These are phyloP conservation scores for Strigamia crassipes DNA, from an alignment of 2,888 invertebrate genomes.

Conservation along the genomic window DNA sequence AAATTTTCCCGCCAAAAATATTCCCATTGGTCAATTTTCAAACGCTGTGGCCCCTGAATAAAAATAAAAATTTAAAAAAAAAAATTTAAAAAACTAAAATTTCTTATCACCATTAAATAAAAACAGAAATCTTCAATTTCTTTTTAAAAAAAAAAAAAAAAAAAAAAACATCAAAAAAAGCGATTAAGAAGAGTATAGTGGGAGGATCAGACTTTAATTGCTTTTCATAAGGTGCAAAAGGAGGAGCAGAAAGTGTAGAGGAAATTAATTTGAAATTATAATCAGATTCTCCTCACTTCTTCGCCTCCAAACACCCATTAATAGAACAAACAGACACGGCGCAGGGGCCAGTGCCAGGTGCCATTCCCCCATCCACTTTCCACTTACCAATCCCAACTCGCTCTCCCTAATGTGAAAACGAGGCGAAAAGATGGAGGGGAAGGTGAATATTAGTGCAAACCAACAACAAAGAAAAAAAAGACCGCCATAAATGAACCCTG, in stretches of 20 bases:
- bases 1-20: no score
- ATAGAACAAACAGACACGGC: not conserved
- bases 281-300: conserved; percentile 43
- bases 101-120: no score
- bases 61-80: no score
- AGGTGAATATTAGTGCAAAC: not conserved
- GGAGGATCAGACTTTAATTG: conserved; percentile 25
- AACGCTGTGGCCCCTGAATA: no score
- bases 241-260: conserved; percentile 26
- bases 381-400: not conserved
- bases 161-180: no score
- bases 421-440: not conserved
- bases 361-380: conserved; percentile 9
- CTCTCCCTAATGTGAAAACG: not conserved
- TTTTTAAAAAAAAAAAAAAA: not conserved
- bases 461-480: conserved; percentile 1
- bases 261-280: conserved; percentile 47
- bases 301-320: conserved; percentile 39
- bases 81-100: no score
- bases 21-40: no score
- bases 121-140: not conserved
- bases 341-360: conserved; percentile 19
- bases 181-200: not conserved
- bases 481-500: conserved; percentile 15
- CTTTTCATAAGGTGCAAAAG: conserved; percentile 23